Evolutionary conservation across 2,797 vertebrate species (phyloP).

Genomic region (Okamejei kenojei): DNA sequence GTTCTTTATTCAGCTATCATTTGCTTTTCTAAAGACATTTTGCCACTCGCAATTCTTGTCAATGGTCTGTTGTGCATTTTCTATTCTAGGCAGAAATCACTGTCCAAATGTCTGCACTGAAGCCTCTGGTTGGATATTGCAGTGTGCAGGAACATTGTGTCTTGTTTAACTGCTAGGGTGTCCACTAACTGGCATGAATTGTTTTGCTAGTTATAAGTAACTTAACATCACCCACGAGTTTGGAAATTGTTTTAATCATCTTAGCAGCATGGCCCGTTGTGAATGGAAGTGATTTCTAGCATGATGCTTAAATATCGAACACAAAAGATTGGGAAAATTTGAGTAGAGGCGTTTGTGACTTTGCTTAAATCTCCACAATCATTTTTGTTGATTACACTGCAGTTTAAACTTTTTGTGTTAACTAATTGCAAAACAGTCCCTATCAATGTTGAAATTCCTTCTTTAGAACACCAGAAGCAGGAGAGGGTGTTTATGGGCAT

Average conservation of each 20-base stretch:
- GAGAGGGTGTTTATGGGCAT: slow-evolving; percentile 73
- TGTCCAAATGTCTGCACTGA: not conserved
- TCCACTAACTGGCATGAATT: slow-evolving; percentile 27
- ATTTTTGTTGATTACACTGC: not conserved
- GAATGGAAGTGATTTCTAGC: too few species aligned
- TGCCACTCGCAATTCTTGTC: not conserved
- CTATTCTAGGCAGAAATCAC: not conserved
- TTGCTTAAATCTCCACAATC: too few species aligned
- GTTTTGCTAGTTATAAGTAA: not conserved
- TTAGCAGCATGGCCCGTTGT: too few species aligned
- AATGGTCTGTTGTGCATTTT: not conserved
- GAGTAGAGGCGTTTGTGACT: too few species aligned
- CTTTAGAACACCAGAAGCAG: slow-evolving; percentile 68
- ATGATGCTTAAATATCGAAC: too few species aligned
- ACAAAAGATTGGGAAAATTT: too few species aligned
- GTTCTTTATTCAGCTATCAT: not conserved
- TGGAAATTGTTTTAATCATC: slow-evolving; percentile 2
- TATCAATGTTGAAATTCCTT: slow-evolving; percentile 35
- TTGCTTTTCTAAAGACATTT: not conserved
- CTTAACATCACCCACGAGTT: not conserved
- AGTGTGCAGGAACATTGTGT: not conserved
- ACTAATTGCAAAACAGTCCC: slow-evolving; percentile 20
- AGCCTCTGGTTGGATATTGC: not conserved
- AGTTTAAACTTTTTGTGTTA: not conserved
- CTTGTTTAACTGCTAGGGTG: slow-evolving; percentile 14